Evolutionary conservation across 2,888 invertebrate genomes (phyloP), one percentile per base, ranked within the genome.

Genomic region (Glaucopsyche alexis): DNA sequence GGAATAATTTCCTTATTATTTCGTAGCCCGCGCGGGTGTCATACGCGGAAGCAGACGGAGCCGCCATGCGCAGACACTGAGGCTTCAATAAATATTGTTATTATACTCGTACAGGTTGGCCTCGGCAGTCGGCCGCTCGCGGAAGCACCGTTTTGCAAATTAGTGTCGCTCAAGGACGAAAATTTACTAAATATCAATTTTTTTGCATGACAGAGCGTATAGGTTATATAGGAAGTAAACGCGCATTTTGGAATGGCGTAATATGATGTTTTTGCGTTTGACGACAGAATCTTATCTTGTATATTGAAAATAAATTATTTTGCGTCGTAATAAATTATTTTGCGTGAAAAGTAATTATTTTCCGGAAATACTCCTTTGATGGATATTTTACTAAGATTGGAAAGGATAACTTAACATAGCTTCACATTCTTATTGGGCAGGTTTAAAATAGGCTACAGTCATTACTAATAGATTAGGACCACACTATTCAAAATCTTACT

Each of bases 141-240:
- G 91, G 91, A 91, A 91, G 89, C 85, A 82, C 80, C 82, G 81
- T 80, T 81, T 87, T 85, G 91, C 90, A 88, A 93, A 90, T 91
- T 89, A 88, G 85, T 87, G 83, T 75, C 81, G 79, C 79, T 81
- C 81, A 81, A 80, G 83, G 83, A 85, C 84, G 82, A 82, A 81
- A 81, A 78, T 82, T 47, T 84, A 86, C 87, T 88, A 86, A 84
- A 78, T 71, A 75, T 72, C 72, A 72, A 45, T 67, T 14, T 47
- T 67, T 72, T 72, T 67, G 67, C 52, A 50, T 52, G 72, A 65
- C 72, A 16, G 55, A 29, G 42, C 29, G 14, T 50, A n/a, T 67
- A 42, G 52, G 67, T 67, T 50, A 14, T 50, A 14, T 52, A 45
- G 67, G n/a, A 67, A 55, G 29, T 52, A 55, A 19, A 49, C 13